Evolutionary conservation across 2,113 vertebrate genomes (phyloP).

Genomic region (Vicugna pacos): DNA sequence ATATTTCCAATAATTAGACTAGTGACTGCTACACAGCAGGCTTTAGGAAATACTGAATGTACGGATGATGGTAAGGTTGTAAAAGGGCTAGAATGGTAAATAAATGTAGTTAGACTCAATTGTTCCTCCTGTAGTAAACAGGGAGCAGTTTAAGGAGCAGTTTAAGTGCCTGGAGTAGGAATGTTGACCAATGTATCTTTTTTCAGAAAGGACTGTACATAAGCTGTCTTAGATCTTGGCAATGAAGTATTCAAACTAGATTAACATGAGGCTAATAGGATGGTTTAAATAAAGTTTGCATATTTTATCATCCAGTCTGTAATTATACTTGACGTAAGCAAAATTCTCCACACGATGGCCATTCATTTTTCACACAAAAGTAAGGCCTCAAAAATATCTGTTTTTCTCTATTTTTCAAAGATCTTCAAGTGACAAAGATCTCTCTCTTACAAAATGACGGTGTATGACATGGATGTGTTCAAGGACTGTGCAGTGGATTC

Average conservation of each 20-base stretch:
- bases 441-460: neutral
- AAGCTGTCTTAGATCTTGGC: neutral
- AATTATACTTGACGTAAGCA: neutral
- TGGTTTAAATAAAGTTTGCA: neutral
- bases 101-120: neutral
- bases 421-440: neutral
- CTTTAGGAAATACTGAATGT: neutral
- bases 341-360: neutral
- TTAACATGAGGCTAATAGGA: neutral
- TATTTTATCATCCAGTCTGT: neutral
- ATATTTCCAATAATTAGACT: neutral
- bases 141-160: neutral
- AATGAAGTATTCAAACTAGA: neutral
- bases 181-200: neutral
- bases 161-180: neutral
- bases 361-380: neutral
- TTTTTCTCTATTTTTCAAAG: conserved; percentile 24
- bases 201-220: neutral
- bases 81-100: neutral
- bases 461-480: neutral
- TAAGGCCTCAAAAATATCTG: neutral
- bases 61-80: neutral
- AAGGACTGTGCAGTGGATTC: neutral
- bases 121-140: neutral
- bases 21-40: neutral